Percentiles rank a stretch among this genome's conserved stretches.
Evolutionary conservation across 2,797 vertebrate genomes (phyloP).

Genomic region (Pyrocephalus nanus): DNA sequence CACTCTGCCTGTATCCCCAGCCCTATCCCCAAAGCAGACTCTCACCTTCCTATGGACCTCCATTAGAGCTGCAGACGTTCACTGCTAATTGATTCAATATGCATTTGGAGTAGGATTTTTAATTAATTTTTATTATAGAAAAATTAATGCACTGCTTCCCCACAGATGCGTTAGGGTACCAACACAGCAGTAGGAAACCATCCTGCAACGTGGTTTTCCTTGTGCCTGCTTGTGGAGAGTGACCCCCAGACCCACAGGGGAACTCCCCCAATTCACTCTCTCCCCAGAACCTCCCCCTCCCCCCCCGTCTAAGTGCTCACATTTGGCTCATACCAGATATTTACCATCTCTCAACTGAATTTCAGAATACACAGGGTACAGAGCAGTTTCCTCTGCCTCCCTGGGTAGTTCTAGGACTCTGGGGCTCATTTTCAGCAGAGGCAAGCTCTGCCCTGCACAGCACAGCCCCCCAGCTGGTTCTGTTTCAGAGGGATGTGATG

Average conservation of each 20-base stretch:
- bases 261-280: background rate
- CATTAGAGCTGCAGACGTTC: background rate
- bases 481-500: background rate
- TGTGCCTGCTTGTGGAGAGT: background rate
- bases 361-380: fast-evolving
- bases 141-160: slow-evolving; percentile 12
- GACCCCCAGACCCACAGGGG: fast-evolving
- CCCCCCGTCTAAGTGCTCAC: background rate
- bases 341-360: fast-evolving
- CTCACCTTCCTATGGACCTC: background rate
- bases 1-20: background rate
- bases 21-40: background rate
- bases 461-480: fast-evolving
- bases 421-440: fast-evolving
- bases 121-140: slow-evolving; percentile 37
- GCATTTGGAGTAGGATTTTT: background rate
- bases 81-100: background rate
- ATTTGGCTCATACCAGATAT: background rate
- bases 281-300: fast-evolving
- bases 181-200: background rate
- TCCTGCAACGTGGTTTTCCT: fast-evolving
- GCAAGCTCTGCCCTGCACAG: background rate
- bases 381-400: background rate
- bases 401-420: fast-evolving
- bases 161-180: background rate